Evolutionary conservation across 2,113 vertebrate species (phyloP), one percentile per base, ranked within the genome.

Genomic region (Pollachius pollachius): DNA sequence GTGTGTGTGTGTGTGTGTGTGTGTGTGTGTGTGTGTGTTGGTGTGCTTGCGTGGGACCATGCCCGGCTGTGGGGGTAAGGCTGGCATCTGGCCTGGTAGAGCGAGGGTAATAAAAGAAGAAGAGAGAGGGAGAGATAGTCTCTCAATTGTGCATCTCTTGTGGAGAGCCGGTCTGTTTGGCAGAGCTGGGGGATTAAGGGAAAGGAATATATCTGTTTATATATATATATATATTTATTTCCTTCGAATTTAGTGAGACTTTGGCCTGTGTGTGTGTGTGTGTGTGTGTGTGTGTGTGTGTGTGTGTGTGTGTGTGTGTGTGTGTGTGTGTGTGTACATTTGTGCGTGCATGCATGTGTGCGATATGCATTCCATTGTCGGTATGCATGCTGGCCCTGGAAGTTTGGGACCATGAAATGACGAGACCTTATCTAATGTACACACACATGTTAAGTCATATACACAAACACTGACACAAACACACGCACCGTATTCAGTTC

Each of bases 41-140:
- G 41, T 48, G 41, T 48, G 7, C 9, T 9, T 48, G 41, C 9
- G 9, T 48, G 41, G 41, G 41, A 13, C 70, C 67, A 72, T 91
- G 90, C 90, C 90, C 90, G 85, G 88, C 87, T 84, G 87, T 84
- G 85, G 88, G 84, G 91, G 72, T 76, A 88, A 87, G 84, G 86
- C 87, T 92, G 90, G 91, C 92, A 91, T 74, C 81, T 79, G 69
- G 90, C 91, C 89, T 89, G 88, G 90, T 85, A 90, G 81, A 85
- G 88, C 77, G 73, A 83, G 79, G 77, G 89, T 89, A 93, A 89
- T 91, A 93, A 90, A 92, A 88, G 86, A 89, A 86, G 76, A 78
- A 84, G 86, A 77, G 77, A 81, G 85, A 80, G 86, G 67, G 77
- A 88, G 88, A 74, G 80, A 82, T 84, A 88, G 73, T 85, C 84